Base-by-base conservation (phyloP, 2,113 vertebrate genomes). In the Stigmatopora nigra region DNA sequence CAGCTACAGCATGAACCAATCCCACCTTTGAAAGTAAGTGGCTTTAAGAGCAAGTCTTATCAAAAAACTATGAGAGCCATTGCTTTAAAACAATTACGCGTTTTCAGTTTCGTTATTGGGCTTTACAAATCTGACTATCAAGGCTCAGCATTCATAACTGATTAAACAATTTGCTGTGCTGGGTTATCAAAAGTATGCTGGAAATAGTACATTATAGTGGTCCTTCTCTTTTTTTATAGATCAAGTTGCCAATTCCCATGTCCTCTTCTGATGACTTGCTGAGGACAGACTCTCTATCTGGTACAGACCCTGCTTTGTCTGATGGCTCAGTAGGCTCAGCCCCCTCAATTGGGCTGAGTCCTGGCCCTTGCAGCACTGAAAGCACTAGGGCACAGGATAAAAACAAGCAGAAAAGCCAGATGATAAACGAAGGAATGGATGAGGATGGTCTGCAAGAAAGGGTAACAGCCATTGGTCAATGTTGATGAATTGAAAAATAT, bases 321-420 rank as follows among this genome's bases (percentile, higher is more conserved):
- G 91, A 92, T 47, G 88, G 90, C 47, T 91, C 90, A 3, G 86
- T 90, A 20, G 90, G 89, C 69, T 90, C 90, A 0, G 90, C 90
- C 44, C 89, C 90, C 5, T 92, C 91, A 5, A 84, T 92, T 7
- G 91, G 91, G 71, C 76, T 91, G 44, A 91, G 91, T 69, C 89
- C 91, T 17, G 90, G 91, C 63, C 89, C 89, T 9, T 89, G 89
- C 68, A 88, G 87, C 71, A 64, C 91, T 59, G 94, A 94, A 48
- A 87, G 90, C 5, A 90, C 75, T 75, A 89, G 93, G 78, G 91
- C 88, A 3, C 91, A 93, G 58, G 94, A 96, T 64, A 94, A 94
- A 84, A 93, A 90, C 5, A 94, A 94, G 67, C 89, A 90, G 35
- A 95, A 95, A 79, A 89, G 88, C 78, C 92, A 92, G 77, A 91